A percentile compares a stretch with the other conserved stretches of the same genome.
Evolutionary conservation across 2,113 vertebrate species (phyloP).

Genomic region (Pteruthius melanotis): DNA sequence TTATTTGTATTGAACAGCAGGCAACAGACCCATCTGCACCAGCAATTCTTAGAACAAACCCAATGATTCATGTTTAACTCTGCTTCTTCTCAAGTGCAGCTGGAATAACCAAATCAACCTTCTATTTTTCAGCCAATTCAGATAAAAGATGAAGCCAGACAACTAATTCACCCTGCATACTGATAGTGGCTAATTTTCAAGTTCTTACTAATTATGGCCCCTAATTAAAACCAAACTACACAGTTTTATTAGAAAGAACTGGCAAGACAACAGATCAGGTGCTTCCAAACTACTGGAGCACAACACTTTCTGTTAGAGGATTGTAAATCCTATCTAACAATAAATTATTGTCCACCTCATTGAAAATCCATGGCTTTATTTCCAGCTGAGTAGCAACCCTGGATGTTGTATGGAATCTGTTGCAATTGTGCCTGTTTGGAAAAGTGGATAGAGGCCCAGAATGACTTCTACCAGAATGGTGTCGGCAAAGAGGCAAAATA

Average conservation of each 20-base stretch:
- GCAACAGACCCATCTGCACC: not conserved
- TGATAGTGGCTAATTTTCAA: not conserved
- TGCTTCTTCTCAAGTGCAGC: not conserved
- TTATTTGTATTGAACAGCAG: not conserved
- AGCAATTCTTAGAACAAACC: not conserved
- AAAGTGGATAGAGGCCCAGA: not conserved
- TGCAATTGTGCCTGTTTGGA: not conserved
- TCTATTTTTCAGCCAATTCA: not conserved
- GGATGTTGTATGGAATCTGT: not conserved
- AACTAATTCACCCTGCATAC: not conserved
- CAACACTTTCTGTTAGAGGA: not conserved
- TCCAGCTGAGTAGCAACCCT: not conserved
- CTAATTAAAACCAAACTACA: not conserved
- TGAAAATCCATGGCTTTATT: not conserved
- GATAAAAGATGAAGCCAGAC: not conserved
- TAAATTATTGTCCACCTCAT: not conserved
- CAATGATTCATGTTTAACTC: not conserved
- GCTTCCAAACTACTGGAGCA: not conserved
- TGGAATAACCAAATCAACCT: not conserved
- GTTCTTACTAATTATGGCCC: not conserved
- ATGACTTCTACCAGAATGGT: not conserved
- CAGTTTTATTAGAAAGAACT: not conserved
- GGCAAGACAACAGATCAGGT: not conserved
- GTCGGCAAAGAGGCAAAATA: not conserved
- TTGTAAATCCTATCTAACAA: too few relatives aligned